These are phyloP conservation scores for Pseudorhombus dupliciocellatus DNA, from an alignment of 2,113 vertebrate species.

Conservation along the genomic window DNA sequence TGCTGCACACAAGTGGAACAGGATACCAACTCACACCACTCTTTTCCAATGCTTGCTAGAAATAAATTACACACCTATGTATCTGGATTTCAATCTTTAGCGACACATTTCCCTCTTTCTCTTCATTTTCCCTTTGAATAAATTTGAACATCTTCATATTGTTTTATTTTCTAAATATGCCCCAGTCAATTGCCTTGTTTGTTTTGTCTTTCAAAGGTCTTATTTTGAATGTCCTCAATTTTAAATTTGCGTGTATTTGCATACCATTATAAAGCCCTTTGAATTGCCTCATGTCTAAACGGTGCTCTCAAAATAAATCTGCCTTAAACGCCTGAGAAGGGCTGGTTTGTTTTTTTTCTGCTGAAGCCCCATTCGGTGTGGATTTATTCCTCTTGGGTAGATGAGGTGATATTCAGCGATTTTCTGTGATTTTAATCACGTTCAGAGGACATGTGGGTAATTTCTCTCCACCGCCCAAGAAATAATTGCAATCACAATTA, in stretches of 20 bases:
- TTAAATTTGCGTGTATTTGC: neutral
- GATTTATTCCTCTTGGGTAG: neutral
- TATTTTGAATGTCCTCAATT: neutral
- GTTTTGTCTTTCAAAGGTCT: neutral
- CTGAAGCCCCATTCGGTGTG: neutral
- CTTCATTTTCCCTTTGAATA: neutral
- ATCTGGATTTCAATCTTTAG: neutral
- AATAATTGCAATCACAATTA: neutral
- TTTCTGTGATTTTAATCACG: constrained; percentile 4
- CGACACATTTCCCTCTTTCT: too few species aligned
- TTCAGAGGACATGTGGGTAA: neutral
- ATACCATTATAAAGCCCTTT: neutral
- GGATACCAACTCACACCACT: neutral
- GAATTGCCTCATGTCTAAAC: neutral
- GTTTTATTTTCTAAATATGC: too few species aligned
- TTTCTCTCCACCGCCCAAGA: neutral
- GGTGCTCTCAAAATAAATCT: neutral
- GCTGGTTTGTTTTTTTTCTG: neutral
- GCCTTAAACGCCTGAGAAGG: neutral
- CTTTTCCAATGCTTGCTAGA: neutral
- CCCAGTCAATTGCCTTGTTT: neutral
- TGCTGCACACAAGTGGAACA: too few species aligned
- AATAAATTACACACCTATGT: neutral
- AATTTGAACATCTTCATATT: too few species aligned
- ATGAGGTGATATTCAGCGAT: neutral